phyloP scores from a whole-genome alignment of 2,113 vertebrate genomes.

The Chaetops frenatus region DNA sequence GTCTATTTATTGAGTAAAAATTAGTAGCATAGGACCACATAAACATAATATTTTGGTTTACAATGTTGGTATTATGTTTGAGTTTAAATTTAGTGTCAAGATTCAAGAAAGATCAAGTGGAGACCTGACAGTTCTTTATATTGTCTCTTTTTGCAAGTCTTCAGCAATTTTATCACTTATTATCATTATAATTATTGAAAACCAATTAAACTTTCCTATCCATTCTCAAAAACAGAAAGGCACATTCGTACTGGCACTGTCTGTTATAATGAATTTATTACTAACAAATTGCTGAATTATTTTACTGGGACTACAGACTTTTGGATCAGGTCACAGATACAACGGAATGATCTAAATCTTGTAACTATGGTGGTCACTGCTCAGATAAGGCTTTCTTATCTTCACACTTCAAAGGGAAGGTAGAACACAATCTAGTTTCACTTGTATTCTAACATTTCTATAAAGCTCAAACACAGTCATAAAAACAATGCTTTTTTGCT shows the following conservation, averaged over 20 bases:
- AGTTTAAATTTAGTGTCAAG: background rate
- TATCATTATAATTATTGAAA: background rate
- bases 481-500: background rate
- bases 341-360: background rate
- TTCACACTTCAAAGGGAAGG: background rate
- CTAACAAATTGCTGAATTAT: background rate
- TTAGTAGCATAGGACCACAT: background rate
- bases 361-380: background rate
- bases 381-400: background rate
- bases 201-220: background rate
- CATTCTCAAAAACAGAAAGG: background rate
- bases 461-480: background rate
- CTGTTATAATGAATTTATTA: background rate
- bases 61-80: background rate
- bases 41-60: background rate
- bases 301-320: background rate
- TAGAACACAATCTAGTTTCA: background rate
- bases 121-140: background rate
- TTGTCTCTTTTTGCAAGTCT: background rate
- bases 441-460: background rate
- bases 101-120: background rate
- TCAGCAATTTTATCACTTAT: background rate
- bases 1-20: background rate
- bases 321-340: background rate
- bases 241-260: background rate